phyloP scores from a whole-genome alignment of 1,140 invertebrate genomes.

The Phocides pigmalion region DNA sequence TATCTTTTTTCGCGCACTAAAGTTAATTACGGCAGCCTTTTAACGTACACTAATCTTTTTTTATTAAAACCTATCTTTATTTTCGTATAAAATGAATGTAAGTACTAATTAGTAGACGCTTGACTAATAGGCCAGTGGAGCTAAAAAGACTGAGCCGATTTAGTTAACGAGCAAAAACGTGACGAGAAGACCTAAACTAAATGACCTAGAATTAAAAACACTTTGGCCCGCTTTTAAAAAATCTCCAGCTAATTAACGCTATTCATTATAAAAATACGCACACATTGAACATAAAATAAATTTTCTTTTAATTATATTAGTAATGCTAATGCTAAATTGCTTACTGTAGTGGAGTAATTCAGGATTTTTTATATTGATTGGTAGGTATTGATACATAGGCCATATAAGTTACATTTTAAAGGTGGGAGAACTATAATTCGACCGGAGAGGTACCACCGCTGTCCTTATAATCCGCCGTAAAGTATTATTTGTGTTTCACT shows the following conservation, averaged over 20 bases:
- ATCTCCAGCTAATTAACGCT: constrained; percentile 8
- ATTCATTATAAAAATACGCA: background rate
- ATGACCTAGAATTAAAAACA: constrained; percentile 21
- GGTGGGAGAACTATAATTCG: too few relatives aligned
- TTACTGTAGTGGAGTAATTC: too few relatives aligned
- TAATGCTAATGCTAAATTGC: too few relatives aligned
- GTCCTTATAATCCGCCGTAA: too few relatives aligned
- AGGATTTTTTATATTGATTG: too few relatives aligned
- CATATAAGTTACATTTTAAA: too few relatives aligned
- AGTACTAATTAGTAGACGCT: constrained; percentile 25
- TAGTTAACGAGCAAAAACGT: constrained; percentile 33
- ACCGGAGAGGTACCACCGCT: too few relatives aligned
- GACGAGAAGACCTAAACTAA: constrained; percentile 23
- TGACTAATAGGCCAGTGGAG: constrained; percentile 15
- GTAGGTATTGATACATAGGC: too few relatives aligned
- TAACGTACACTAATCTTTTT: background rate
- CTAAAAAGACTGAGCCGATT: constrained; percentile 27
- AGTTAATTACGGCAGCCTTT: background rate
- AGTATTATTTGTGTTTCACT: too few relatives aligned
- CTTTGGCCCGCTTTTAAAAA: constrained; percentile 17
- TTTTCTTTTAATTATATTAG: background rate
- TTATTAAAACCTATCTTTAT: background rate
- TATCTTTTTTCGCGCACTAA: background rate
- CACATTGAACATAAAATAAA: background rate
- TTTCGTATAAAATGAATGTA: constrained; percentile 24